These are phyloP conservation scores for Antheraea pernyi DNA, from an alignment of 1,140 invertebrate genomes.

Conservation along the genomic window DNA sequence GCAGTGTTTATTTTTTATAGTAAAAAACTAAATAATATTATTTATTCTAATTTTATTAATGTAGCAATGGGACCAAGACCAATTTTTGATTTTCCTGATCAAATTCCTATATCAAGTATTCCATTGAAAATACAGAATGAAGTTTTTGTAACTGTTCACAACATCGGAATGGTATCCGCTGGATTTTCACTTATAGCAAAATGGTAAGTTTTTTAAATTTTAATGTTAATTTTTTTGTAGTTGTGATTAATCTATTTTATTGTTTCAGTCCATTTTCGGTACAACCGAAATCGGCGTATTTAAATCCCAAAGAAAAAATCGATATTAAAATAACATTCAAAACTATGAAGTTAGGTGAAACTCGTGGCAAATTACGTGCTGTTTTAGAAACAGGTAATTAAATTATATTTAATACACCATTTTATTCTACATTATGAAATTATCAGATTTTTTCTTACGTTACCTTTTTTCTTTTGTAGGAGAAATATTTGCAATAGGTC, in stretches of 20 bases:
- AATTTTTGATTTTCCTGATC: constrained; percentile 60
- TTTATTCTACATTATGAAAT: neutral
- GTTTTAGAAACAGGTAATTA: constrained; percentile 60
- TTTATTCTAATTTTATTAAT: constrained; percentile 5
- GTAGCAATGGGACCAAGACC: constrained; percentile 63
- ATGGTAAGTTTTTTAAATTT: constrained; percentile 38
- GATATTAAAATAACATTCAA: constrained; percentile 54
- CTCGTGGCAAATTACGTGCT: constrained; percentile 38
- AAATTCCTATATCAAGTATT: constrained; percentile 43
- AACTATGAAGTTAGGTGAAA: constrained; percentile 58
- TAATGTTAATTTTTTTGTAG: neutral
- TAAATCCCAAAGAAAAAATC: constrained; percentile 50
- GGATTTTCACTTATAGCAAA: constrained; percentile 50
- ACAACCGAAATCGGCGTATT: constrained; percentile 53
- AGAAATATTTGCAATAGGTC: constrained; percentile 55
- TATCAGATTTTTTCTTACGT: neutral
- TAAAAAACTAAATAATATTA: neutral
- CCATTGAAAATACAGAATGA: constrained; percentile 61
- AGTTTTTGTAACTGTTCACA: constrained; percentile 42
- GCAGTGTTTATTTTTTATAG: neutral
- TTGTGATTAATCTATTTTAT: constrained; percentile 8
- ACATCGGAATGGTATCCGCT: constrained; percentile 48
- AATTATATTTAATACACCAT: neutral
- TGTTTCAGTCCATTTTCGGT: constrained; percentile 58
- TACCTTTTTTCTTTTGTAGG: constrained; percentile 31